phyloP scores from a whole-genome alignment of 2,113 vertebrate genomes.

The Neopipo cinnamomea region DNA sequence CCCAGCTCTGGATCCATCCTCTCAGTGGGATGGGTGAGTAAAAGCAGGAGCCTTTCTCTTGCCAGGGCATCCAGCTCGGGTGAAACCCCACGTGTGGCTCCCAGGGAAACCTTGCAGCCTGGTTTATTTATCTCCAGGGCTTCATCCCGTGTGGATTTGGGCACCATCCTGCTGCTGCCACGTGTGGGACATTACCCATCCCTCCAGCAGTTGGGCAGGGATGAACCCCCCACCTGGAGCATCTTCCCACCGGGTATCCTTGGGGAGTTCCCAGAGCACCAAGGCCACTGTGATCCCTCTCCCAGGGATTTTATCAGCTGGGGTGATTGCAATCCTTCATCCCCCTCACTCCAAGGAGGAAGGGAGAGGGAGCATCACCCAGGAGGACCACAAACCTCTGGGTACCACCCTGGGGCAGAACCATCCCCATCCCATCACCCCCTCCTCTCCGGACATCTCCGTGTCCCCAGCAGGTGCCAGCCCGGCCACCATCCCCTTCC shows the following conservation, averaged over 20 bases:
- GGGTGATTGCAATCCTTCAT: fast-evolving
- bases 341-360: not conserved
- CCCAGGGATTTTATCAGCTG: not conserved
- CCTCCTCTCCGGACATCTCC: fast-evolving
- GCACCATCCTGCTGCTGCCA: not conserved
- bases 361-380: not conserved
- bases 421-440: fast-evolving
- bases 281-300: fast-evolving
- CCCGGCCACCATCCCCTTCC: not conserved
- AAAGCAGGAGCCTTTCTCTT: not conserved
- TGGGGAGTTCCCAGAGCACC: not conserved
- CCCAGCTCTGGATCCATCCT: fast-evolving
- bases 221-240: not conserved
- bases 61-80: not conserved
- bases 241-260: fast-evolving
- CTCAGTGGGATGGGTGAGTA: not conserved
- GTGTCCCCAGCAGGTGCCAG: fast-evolving
- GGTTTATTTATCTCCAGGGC: not conserved
- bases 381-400: not conserved
- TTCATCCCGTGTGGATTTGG: fast-evolving
- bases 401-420: not conserved
- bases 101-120: not conserved
- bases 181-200: fast-evolving
- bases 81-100: fast-evolving
- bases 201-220: not conserved